phyloP scores from a whole-genome alignment of 2,888 invertebrate genomes.

The Galerucella nymphaeae region DNA sequence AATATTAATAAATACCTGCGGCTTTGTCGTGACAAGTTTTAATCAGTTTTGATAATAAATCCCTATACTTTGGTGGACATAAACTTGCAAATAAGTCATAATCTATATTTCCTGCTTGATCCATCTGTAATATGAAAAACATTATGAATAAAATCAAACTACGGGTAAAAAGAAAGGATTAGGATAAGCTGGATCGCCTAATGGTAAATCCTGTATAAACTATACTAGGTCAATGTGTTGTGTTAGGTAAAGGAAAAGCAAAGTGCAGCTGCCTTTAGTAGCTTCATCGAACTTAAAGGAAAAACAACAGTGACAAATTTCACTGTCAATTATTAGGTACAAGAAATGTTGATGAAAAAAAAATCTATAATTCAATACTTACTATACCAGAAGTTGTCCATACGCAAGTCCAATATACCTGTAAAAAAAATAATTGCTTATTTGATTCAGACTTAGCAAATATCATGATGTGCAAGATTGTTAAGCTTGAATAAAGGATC shows the following conservation, averaged over 20 bases:
- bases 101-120: slow-evolving; percentile 32
- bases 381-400: slow-evolving; percentile 41
- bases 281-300: too few species aligned
- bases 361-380: slow-evolving; percentile 32
- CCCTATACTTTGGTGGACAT: slow-evolving; percentile 15
- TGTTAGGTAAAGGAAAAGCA: too few species aligned
- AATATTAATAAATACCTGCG: slow-evolving; percentile 12
- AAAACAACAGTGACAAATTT: too few species aligned
- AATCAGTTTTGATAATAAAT: neutral
- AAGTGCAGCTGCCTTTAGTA: too few species aligned
- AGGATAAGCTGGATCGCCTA: too few species aligned
- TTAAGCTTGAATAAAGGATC: too few species aligned
- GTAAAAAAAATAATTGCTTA: slow-evolving; percentile 29
- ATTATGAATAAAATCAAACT: neutral
- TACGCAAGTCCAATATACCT: slow-evolving; percentile 48
- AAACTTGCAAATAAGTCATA: slow-evolving; percentile 15
- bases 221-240: too few species aligned
- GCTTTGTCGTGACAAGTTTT: slow-evolving; percentile 20
- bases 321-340: too few species aligned
- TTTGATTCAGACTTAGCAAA: too few species aligned
- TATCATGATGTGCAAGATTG: too few species aligned
- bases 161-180: too few species aligned
- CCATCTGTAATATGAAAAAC: slow-evolving; percentile 32
- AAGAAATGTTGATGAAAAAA: neutral
- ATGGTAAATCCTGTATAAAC: too few species aligned